Conservation (phyloP, 1,140 invertebrate species). For the Papilio helenus region DNA sequence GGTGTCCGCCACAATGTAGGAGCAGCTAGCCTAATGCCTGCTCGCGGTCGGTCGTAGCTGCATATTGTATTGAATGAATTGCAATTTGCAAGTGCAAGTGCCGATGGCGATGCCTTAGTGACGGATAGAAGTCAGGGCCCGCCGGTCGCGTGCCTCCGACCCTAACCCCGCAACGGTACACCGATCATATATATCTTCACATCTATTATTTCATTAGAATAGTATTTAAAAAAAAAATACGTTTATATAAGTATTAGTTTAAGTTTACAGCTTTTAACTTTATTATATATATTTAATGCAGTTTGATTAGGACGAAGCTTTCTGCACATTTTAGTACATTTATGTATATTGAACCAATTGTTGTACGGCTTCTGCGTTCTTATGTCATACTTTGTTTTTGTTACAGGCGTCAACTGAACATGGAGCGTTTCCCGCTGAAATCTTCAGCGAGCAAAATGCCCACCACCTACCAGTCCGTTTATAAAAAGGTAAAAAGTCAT, state of each 20-base stretch:
- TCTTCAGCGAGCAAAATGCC: slow-evolving; percentile 70
- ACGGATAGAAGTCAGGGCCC: not conserved
- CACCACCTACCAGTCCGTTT: slow-evolving; percentile 74
- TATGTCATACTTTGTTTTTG: slow-evolving; percentile 6
- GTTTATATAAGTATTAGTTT: not conserved
- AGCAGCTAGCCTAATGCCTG: not conserved
- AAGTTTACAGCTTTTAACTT: not conserved
- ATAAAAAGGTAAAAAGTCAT: slow-evolving; percentile 68
- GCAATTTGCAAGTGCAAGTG: not conserved
- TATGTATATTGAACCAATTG: not conserved
- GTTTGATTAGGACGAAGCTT: not conserved
- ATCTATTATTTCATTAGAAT: not conserved
- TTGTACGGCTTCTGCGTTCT: not conserved
- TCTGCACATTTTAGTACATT: not conserved
- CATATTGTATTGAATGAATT: not conserved
- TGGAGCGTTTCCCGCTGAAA: slow-evolving; percentile 77
- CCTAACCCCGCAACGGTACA: not conserved
- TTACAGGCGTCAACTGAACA: slow-evolving; percentile 36
- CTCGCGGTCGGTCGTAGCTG: not conserved
- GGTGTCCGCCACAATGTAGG: no score
- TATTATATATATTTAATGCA: not conserved
- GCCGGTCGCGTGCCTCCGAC: not conserved
- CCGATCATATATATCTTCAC: not conserved
- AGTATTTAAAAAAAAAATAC: not conserved
- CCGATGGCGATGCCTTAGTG: not conserved